Conservation (phyloP, 2,113 vertebrate genomes). For the Ariopsis seemanni region DNA sequence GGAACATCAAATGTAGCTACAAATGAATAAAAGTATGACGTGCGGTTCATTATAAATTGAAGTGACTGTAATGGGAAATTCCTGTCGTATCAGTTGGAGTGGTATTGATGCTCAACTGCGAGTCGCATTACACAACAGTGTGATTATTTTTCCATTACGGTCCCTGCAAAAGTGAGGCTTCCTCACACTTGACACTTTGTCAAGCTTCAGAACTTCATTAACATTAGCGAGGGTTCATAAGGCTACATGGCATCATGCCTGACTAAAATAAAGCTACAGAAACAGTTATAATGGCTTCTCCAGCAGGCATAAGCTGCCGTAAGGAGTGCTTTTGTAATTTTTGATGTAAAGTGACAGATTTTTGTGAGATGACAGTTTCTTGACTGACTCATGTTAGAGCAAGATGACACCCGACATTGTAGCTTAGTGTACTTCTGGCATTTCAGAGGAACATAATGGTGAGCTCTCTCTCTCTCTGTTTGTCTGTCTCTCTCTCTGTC, state of each 20-base stretch:
- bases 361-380: slow-evolving; percentile 13
- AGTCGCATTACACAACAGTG: too few species aligned
- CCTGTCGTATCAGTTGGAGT: too few species aligned
- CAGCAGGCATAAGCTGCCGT: background rate
- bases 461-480: background rate
- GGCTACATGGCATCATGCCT: too few species aligned
- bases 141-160: too few species aligned
- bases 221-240: background rate
- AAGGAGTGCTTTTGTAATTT: background rate
- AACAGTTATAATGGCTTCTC: background rate
- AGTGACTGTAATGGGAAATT: background rate
- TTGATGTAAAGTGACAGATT: slow-evolving; percentile 16
- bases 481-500: background rate
- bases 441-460: background rate
- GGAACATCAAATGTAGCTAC: too few species aligned
- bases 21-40: background rate
- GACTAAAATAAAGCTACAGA: background rate
- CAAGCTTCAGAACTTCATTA: background rate
- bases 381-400: background rate
- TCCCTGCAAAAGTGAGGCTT: too few species aligned
- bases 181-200: too few species aligned
- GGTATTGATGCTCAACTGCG: too few species aligned
- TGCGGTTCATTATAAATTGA: background rate
- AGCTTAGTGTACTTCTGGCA: slow-evolving; percentile 4
- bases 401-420: background rate